Percentiles rank a stretch among this genome's conserved stretches.
phyloP scores from a whole-genome alignment of 2,797 vertebrate species.

The Picus viridis region DNA sequence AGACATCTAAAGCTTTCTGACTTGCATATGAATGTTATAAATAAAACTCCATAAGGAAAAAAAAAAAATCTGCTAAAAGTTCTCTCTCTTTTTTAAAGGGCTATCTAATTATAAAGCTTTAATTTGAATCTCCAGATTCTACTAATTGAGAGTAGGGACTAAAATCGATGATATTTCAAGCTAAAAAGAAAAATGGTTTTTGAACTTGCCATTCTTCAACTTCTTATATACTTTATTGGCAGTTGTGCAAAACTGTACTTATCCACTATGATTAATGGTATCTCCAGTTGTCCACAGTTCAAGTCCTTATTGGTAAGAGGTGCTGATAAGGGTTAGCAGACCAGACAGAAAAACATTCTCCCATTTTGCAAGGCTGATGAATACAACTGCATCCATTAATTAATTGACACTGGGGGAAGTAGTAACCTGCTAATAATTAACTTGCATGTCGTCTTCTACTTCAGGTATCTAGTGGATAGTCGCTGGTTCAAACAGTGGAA shows the following conservation, averaged over 20 bases:
- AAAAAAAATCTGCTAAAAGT: background rate
- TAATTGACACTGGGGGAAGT: background rate
- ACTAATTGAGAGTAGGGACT: background rate
- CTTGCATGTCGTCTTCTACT: slow-evolving; percentile 44
- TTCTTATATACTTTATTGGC: background rate
- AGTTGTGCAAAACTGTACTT: background rate
- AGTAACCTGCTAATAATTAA: background rate
- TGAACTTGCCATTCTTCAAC: background rate
- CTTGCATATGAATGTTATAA: background rate
- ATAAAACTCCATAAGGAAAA: background rate
- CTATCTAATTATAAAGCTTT: background rate
- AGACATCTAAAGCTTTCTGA: background rate
- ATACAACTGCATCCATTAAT: background rate
- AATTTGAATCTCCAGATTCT: background rate
- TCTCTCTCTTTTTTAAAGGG: background rate
- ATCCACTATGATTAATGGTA: background rate
- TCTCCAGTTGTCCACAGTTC: background rate
- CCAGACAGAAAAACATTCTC: background rate
- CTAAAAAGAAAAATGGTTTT: background rate
- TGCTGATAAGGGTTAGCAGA: background rate
- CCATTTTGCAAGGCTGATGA: background rate
- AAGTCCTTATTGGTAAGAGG: background rate
- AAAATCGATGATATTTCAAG: background rate
- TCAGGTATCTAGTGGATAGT: slow-evolving; percentile 97
- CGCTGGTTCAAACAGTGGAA: slow-evolving; percentile 99